Percentiles rank a stretch among this genome's conserved stretches.
Conservation (phyloP, 2,113 vertebrate species). For the Cryptomyrus ogoouensis region DNA sequence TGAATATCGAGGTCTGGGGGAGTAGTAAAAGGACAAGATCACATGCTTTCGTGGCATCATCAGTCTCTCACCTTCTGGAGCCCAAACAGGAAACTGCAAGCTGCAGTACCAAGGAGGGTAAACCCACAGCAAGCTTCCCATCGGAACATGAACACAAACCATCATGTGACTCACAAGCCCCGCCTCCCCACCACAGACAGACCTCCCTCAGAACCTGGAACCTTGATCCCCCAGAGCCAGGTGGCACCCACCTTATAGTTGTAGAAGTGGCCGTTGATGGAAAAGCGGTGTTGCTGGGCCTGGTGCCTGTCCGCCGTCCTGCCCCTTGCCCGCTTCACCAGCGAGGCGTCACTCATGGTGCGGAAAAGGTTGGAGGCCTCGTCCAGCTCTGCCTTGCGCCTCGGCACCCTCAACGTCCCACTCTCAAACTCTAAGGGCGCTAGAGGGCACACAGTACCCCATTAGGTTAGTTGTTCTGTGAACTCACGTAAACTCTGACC, state of each 20-base stretch:
- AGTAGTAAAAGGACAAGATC: background rate
- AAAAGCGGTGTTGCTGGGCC: constrained; percentile 70
- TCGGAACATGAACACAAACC: background rate
- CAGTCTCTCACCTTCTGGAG: background rate
- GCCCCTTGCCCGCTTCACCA: constrained; percentile 56
- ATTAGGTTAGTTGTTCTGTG: background rate
- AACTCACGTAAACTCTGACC: background rate
- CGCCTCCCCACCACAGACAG: background rate
- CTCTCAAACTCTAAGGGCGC: constrained; percentile 56
- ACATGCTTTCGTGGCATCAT: background rate
- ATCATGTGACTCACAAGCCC: background rate
- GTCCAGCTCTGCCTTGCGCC: constrained; percentile 45
- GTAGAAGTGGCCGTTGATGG: constrained; percentile 91
- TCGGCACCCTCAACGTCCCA: constrained; percentile 49
- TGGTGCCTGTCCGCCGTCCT: constrained; percentile 50
- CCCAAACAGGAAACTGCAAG: background rate
- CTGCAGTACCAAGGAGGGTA: background rate
- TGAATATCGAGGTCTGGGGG: constrained; percentile 83
- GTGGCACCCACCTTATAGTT: constrained; percentile 69
- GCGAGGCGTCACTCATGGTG: constrained; percentile 60
- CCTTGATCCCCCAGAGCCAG: background rate
- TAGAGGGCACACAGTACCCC: constrained; percentile 33
- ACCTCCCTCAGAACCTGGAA: background rate
- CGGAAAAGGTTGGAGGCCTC: constrained; percentile 67
- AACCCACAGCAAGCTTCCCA: background rate